Conservation (phyloP, 2,888 invertebrate species). For the Xestia rhomboidea region DNA sequence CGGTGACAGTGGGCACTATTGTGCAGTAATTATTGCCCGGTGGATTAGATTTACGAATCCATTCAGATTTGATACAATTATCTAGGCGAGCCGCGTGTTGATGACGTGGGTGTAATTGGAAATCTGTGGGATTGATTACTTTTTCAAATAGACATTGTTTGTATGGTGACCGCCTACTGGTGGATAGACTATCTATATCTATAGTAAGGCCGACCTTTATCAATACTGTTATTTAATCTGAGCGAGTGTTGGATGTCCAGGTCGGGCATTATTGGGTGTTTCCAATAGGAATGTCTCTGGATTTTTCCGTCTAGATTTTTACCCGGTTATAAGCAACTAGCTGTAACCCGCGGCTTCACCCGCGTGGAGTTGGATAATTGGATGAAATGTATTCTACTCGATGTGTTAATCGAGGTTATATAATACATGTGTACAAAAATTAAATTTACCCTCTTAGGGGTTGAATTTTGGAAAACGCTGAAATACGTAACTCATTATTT, state of each 20-base stretch:
- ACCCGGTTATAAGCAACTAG: too few species aligned
- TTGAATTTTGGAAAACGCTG: too few species aligned
- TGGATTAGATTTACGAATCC: slow-evolving; percentile 63
- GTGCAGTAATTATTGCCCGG: slow-evolving; percentile 56
- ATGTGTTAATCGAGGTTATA: too few species aligned
- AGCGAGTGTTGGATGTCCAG: not conserved
- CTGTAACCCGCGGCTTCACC: too few species aligned
- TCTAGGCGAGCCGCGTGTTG: slow-evolving; percentile 36
- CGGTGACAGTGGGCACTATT: slow-evolving; percentile 50
- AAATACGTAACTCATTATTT: too few species aligned
- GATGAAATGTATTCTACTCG: too few species aligned
- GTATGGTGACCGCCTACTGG: not conserved
- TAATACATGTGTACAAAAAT: too few species aligned
- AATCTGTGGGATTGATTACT: slow-evolving; percentile 40
- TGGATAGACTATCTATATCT: not conserved
- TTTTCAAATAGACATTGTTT: slow-evolving; percentile 25
- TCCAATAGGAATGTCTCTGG: not conserved
- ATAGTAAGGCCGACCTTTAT: not conserved
- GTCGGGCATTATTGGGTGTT: not conserved
- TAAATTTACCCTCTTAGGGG: too few species aligned
- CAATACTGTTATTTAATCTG: not conserved
- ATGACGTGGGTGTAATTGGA: slow-evolving; percentile 47
- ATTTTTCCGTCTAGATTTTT: not conserved
- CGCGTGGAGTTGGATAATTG: too few species aligned
- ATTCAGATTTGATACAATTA: slow-evolving; percentile 60